Evolutionary conservation across 92 coral and sea anemone species (phyloP).

Genomic region (Palythoa grandis): DNA sequence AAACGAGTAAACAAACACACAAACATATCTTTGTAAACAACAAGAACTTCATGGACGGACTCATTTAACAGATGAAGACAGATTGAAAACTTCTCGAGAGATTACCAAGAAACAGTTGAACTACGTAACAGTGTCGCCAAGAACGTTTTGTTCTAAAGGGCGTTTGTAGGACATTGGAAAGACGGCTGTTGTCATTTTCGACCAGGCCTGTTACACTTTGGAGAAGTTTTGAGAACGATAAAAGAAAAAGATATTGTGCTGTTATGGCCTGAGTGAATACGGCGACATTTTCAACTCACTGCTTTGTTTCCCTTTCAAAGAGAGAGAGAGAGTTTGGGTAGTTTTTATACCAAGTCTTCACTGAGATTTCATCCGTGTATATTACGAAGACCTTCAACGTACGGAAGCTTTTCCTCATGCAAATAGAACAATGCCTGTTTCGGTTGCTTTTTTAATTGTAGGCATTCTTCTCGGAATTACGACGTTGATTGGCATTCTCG

Average conservation of each 20-base stretch:
- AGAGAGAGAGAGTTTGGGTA: neutral
- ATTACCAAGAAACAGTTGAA: neutral
- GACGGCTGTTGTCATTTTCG: neutral
- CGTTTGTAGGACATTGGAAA: neutral
- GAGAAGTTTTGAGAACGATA: neutral
- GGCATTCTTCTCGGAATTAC: conserved; percentile 90
- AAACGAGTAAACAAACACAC: neutral
- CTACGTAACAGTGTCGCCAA: neutral
- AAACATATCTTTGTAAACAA: neutral
- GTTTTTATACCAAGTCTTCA: neutral
- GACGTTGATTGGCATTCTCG: conserved; percentile 86
- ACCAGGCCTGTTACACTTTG: neutral
- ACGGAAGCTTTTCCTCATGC: neutral
- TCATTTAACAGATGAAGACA: neutral
- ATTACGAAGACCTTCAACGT: neutral
- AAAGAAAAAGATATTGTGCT: neutral
- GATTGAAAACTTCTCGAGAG: neutral
- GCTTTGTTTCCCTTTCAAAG: neutral
- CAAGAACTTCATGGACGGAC: neutral
- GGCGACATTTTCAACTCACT: neutral
- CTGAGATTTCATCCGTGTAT: neutral
- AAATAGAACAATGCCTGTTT: conserved; percentile 53
- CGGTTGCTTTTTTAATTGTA: conserved; percentile 67
- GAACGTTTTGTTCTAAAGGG: neutral
- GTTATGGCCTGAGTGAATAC: neutral